Percentiles rank a stretch among this genome's conserved stretches.
These are phyloP conservation scores for Enteromius fasciolatus DNA, from an alignment of 2,797 vertebrate species.

Conservation along the genomic window DNA sequence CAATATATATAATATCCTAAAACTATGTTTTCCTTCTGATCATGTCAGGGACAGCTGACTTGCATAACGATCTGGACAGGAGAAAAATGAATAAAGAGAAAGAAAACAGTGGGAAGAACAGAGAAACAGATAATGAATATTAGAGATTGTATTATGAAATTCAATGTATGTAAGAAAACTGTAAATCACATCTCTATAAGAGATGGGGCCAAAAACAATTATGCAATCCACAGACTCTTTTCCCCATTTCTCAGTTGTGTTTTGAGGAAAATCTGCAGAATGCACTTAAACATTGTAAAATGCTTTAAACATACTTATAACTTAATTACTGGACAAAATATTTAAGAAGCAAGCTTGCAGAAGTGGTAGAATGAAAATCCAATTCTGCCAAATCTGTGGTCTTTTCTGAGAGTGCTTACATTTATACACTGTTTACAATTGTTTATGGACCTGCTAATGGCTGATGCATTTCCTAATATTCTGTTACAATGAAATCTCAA, in stretches of 20 bases:
- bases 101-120: conserved; percentile 48
- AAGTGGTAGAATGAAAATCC: not conserved
- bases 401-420: not conserved
- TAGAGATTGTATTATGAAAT: conserved; percentile 26
- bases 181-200: not conserved
- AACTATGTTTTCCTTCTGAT: conserved; percentile 69
- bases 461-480: not conserved
- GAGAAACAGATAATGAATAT: conserved; percentile 33
- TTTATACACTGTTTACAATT: not conserved
- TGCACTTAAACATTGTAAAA: conserved; percentile 4
- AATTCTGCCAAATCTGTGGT: not conserved
- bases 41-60: conserved; percentile 78
- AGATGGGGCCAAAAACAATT: not conserved
- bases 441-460: not conserved
- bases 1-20: conserved; percentile 50
- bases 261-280: not conserved
- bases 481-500: not conserved
- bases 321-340: not conserved
- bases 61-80: conserved; percentile 77
- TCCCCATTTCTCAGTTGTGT: not conserved
- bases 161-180: conserved; percentile 10
- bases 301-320: conserved; percentile 4
- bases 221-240: not conserved
- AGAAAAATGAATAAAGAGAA: conserved; percentile 33
- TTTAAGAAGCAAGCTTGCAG: not conserved